phyloP scores from a whole-genome alignment of 2,113 vertebrate genomes.

The Girardinichthys multiradiatus region DNA sequence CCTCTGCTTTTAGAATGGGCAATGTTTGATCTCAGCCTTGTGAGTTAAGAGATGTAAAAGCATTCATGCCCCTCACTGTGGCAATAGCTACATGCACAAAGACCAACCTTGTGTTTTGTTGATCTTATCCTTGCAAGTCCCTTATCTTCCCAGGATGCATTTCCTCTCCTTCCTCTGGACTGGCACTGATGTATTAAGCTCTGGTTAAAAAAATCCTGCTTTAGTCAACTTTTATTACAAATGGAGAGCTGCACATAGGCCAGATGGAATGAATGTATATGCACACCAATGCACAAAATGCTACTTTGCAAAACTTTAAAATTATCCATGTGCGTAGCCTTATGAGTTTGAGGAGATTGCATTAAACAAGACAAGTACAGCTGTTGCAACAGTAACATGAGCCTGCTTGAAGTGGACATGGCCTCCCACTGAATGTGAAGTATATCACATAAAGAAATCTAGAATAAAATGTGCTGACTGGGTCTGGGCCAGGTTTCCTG shows the following conservation, averaged over 20 bases:
- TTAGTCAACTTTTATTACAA: constrained; percentile 31
- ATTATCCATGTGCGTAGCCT: not conserved
- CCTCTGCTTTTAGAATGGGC: constrained; percentile 3
- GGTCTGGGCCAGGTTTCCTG: constrained; percentile 55
- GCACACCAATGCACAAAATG: not conserved
- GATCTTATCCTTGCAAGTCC: constrained; percentile 48
- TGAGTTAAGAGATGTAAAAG: constrained; percentile 19
- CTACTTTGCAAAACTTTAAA: not conserved
- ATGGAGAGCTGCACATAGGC: constrained; percentile 2
- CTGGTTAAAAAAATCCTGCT: constrained; percentile 16
- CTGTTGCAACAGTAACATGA: not conserved
- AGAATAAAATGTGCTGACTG: constrained; percentile 17
- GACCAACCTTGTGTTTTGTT: constrained; percentile 69
- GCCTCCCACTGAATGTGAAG: constrained; percentile 2
- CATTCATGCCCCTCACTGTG: constrained; percentile 33
- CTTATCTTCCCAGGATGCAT: constrained; percentile 62
- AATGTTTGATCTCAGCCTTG: constrained; percentile 18
- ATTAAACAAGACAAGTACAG: not conserved
- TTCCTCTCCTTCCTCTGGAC: constrained; percentile 60
- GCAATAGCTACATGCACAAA: constrained; percentile 60
- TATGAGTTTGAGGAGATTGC: not conserved
- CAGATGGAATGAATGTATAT: not conserved
- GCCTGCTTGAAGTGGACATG: not conserved
- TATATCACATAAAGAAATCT: constrained; percentile 23
- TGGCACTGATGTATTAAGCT: constrained; percentile 55